Evolutionary conservation across 2,113 vertebrate species (phyloP), one percentile per base, ranked within the genome.

Genomic region (Myotis davidii): DNA sequence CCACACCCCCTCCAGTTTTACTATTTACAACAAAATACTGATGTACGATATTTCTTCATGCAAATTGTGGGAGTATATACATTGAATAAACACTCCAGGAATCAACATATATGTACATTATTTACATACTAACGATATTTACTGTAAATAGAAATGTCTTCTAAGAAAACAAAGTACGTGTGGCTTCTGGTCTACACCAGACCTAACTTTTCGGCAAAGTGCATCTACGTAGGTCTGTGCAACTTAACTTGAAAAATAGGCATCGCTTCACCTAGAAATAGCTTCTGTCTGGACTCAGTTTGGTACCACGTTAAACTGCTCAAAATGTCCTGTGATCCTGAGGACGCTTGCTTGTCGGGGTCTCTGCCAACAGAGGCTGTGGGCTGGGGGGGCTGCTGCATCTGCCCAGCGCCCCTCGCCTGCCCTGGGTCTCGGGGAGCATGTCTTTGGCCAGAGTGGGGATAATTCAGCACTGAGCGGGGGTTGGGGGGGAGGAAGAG

Each of bases 81-180:
- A 98, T 1, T 96, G 97, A 96, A 90, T 96, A 97, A 88, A 97
- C 97, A 97, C 95, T 93, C 93, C 91, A 93, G 95, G 95, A 96
- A 95, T 96, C 97, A 97, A 96, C 97, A 98, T 92, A 94, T 94
- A 98, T 99, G 97, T 98, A 98, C 98, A 98, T 70, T 98, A 98
- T 99, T 98, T 98, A 98, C 98, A 98, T 87, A 97, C 96, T 96
- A 96, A 98, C 98, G 98, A 97, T 97, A 98, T 96, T 98, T 97
- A 94, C 73, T 72, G 96, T 97, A 98, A 96, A 98, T 98, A 98
- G 97, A 98, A 98, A 98, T 96, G 97, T 98, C 98, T 97, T 98
- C 95, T 97, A 98, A 98, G 97, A 98, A 89, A 98, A 98, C 89
- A 73, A 97, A 97, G 98, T 97, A 97, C 85, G 85, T 97, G 97